Evolutionary conservation across 2,888 invertebrate species (phyloP).

Genomic region (Lacanobia wlatinum): DNA sequence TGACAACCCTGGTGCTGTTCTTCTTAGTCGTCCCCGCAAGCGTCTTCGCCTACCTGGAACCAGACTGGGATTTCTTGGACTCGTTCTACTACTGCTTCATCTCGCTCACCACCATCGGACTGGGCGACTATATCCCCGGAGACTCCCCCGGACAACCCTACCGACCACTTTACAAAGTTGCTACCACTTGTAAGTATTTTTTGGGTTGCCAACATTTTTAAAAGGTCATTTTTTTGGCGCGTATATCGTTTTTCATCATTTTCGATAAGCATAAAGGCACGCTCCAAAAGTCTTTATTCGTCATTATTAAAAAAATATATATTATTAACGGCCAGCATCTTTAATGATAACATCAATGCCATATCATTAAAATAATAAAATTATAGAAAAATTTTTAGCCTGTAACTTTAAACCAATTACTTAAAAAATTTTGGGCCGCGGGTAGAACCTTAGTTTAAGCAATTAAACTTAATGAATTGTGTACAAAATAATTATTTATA

Average conservation of each 20-base stretch:
- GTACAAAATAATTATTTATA: neutral
- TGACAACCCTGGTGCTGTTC: constrained; percentile 88
- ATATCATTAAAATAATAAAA: constrained; percentile 21
- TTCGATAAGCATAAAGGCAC: too few relatives aligned
- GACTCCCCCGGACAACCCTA: constrained; percentile 94
- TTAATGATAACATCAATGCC: too few relatives aligned
- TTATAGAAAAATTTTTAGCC: constrained; percentile 1
- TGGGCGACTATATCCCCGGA: constrained; percentile 97
- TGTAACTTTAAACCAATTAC: constrained; percentile 41
- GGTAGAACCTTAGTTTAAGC: constrained; percentile 1
- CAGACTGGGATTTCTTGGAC: constrained; percentile 96
- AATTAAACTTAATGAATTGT: constrained; percentile 24
- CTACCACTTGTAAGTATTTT: constrained; percentile 92
- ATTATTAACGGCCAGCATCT: neutral
- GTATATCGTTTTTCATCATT: neutral
- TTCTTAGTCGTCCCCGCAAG: constrained; percentile 95
- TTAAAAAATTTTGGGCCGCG: constrained; percentile 11
- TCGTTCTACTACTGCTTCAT: constrained; percentile 98
- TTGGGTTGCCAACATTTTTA: constrained; percentile 5
- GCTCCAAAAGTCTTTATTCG: neutral
- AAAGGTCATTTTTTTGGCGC: neutral
- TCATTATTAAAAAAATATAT: too few relatives aligned
- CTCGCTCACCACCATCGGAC: constrained; percentile 96
- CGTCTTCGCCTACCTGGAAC: constrained; percentile 94
- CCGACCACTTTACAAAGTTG: constrained; percentile 95